A percentile compares a stretch with the other conserved stretches of the same genome.
Conservation (phyloP, 2,888 invertebrate species). For the Ctenicera cuprea region DNA sequence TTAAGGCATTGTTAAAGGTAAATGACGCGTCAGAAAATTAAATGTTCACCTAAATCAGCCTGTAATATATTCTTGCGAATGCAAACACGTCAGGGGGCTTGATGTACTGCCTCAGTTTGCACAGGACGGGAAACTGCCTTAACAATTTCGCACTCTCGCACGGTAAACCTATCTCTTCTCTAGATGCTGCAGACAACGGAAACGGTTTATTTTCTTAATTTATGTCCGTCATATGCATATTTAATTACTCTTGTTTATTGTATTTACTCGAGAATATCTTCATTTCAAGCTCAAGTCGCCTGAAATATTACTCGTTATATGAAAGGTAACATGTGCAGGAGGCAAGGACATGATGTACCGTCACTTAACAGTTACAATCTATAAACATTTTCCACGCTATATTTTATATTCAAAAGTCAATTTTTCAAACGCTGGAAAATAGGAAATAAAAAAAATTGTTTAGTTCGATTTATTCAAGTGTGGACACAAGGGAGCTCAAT, state of each 20-base stretch:
- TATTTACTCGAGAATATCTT: conserved; percentile 33
- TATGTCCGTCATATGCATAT: conserved; percentile 42
- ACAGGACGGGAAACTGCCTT: conserved; percentile 46
- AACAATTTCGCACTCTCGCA: conserved; percentile 45
- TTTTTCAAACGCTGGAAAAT: background rate
- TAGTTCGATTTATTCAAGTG: conserved; percentile 24
- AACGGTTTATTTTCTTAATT: conserved; percentile 45
- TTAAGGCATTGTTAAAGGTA: conserved; percentile 49
- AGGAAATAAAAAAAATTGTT: conserved; percentile 23
- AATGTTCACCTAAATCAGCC: conserved; percentile 57
- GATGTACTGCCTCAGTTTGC: conserved; percentile 55
- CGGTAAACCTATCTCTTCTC: conserved; percentile 38
- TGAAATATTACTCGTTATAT: conserved; percentile 14
- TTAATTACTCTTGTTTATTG: conserved; percentile 46
- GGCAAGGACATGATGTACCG: background rate
- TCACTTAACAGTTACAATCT: background rate
- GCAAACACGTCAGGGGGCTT: conserved; percentile 54
- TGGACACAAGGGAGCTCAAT: conserved; percentile 31
- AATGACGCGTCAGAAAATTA: conserved; percentile 58
- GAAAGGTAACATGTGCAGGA: conserved; percentile 10
- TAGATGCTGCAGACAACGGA: conserved; percentile 39
- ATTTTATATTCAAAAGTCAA: background rate
- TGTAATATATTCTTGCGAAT: conserved; percentile 57
- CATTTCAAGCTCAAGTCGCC: conserved; percentile 16
- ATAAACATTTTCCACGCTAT: background rate